phyloP scores from a whole-genome alignment of 2,888 invertebrate genomes.

The Drosophila anomelani region DNA sequence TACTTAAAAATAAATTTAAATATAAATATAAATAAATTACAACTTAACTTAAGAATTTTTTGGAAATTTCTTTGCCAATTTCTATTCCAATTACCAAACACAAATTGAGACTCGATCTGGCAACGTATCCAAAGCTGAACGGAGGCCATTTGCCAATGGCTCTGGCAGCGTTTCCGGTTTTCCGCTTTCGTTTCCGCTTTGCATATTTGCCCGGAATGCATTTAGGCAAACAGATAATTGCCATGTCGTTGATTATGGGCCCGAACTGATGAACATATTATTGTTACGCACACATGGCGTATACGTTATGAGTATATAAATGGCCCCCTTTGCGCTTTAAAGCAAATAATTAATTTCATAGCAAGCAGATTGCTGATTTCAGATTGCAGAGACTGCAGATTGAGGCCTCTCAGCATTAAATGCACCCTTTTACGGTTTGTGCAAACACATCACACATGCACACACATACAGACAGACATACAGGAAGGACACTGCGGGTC shows the following conservation, averaged over 20 bases:
- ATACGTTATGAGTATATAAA: conserved; percentile 1
- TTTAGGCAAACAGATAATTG: conserved; percentile 47
- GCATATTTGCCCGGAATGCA: conserved; percentile 48
- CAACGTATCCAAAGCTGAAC: conserved; percentile 3
- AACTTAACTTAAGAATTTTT: background rate
- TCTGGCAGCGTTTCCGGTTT: conserved; percentile 72
- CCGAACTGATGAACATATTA: conserved; percentile 44
- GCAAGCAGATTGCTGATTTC: conserved; percentile 38
- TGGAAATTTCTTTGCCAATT: background rate
- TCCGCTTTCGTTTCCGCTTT: conserved; percentile 74
- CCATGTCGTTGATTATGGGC: conserved; percentile 32
- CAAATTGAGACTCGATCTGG: background rate
- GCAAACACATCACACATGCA: conserved; percentile 9
- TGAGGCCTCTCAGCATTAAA: conserved; percentile 28
- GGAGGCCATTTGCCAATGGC: conserved; percentile 71
- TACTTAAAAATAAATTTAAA: too few species aligned
- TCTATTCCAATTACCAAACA: conserved; percentile 55
- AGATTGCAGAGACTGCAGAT: conserved; percentile 12
- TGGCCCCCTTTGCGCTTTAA: conserved; percentile 30
- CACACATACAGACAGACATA: background rate
- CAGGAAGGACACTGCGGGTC: background rate
- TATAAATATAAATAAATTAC: background rate
- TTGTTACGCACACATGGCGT: conserved; percentile 37
- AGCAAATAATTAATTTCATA: conserved; percentile 71
- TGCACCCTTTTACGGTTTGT: background rate